Percentiles rank a stretch among this genome's conserved stretches.
Conservation (phyloP, 2,797 vertebrate genomes). For the Malacoraja senta region DNA sequence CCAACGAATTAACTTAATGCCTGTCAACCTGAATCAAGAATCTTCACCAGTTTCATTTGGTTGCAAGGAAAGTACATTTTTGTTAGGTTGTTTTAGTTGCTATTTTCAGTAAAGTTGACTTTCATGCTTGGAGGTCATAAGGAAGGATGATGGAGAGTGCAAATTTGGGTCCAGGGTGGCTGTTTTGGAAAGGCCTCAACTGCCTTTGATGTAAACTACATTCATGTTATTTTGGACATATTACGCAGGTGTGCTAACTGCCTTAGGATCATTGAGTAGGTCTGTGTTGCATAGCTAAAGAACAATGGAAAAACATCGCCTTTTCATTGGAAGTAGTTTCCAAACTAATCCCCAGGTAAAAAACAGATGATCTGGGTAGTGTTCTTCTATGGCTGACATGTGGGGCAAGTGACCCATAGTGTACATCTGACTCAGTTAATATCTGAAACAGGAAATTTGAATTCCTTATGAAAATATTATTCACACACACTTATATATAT, state of each 20-base stretch:
- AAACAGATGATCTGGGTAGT: too few species aligned
- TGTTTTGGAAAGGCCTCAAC: too few species aligned
- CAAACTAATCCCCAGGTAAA: too few species aligned
- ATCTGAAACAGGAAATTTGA: background rate
- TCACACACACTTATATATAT: background rate
- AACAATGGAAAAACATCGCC: too few species aligned
- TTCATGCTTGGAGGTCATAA: background rate
- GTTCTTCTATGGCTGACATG: background rate
- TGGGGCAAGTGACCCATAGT: background rate
- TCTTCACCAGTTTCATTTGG: background rate
- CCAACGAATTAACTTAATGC: background rate
- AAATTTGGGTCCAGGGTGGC: background rate
- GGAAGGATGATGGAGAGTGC: background rate
- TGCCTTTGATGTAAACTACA: too few species aligned
- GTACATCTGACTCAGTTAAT: background rate
- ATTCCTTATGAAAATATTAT: background rate
- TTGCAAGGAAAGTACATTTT: too few species aligned
- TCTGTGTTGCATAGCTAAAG: too few species aligned
- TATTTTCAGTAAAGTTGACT: background rate
- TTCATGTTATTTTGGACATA: too few species aligned
- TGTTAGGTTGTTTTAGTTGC: too few species aligned
- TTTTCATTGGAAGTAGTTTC: too few species aligned
- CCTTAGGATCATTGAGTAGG: too few species aligned
- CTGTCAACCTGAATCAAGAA: background rate
- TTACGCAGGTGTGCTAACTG: too few species aligned